Evolutionary conservation across 2,797 vertebrate genomes (phyloP).

Genomic region (Oreortyx pictus): DNA sequence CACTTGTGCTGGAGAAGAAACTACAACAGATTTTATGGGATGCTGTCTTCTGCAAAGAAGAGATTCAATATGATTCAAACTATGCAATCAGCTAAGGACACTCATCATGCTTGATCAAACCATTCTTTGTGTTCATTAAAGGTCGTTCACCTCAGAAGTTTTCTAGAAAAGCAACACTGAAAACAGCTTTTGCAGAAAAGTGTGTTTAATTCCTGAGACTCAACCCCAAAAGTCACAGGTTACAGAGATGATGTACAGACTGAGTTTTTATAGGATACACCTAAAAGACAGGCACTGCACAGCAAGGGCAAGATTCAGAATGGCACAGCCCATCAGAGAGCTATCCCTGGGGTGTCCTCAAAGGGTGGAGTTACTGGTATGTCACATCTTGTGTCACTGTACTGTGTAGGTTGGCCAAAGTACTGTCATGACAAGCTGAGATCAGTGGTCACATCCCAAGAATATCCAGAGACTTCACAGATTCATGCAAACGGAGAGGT

Average conservation of each 20-base stretch:
- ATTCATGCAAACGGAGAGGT: not conserved
- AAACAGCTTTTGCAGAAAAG: not conserved
- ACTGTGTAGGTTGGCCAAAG: not conserved
- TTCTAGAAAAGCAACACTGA: not conserved
- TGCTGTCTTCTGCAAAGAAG: not conserved
- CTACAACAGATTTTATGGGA: not conserved
- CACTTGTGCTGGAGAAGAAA: not conserved
- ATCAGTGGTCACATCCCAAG: not conserved
- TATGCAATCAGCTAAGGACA: not conserved
- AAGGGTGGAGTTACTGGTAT: not conserved
- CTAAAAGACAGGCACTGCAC: not conserved
- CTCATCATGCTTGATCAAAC: not conserved
- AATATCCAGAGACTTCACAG: not conserved
- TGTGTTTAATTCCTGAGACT: not conserved
- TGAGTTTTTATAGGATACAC: not conserved
- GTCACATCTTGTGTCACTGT: not conserved
- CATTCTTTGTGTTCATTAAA: not conserved
- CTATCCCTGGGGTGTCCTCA: not conserved
- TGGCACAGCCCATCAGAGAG: not conserved
- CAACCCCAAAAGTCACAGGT: not conserved
- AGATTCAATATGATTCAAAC: not conserved
- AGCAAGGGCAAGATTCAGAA: not conserved
- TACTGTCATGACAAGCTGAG: not conserved
- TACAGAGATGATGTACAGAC: not conserved
- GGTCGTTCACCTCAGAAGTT: not conserved